Conservation (phyloP, 2,888 invertebrate species). For the Dyspetes luteomarginatus region DNA sequence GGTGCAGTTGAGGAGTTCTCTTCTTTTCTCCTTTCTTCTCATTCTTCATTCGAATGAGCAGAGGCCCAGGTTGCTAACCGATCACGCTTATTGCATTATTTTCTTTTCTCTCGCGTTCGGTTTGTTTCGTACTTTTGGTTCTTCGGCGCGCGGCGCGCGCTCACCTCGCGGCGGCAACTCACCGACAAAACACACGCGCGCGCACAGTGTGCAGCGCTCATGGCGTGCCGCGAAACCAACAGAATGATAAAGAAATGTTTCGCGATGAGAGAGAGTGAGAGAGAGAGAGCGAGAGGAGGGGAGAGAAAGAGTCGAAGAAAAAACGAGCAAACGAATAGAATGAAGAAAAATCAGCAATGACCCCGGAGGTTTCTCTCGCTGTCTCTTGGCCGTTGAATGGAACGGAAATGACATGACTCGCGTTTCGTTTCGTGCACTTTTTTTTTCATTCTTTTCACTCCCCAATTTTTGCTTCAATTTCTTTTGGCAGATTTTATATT, state of each 20-base stretch:
- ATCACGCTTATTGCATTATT: slow-evolving; percentile 1
- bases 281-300: background rate
- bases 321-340: no score
- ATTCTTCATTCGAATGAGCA: slow-evolving; percentile 23
- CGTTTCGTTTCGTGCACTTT: slow-evolving; percentile 1
- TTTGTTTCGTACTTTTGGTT: background rate
- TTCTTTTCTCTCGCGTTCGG: background rate
- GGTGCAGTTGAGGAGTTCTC: slow-evolving; percentile 43
- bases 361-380: slow-evolving; percentile 23
- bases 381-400: slow-evolving; percentile 34
- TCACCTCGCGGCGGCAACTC: background rate
- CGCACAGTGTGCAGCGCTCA: background rate
- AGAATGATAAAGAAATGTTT: slow-evolving; percentile 17
- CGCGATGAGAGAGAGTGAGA: background rate
- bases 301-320: background rate
- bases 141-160: background rate
- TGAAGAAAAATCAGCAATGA: slow-evolving; percentile 13
- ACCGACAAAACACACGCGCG: background rate
- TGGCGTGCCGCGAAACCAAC: background rate
- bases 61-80: slow-evolving; percentile 39
- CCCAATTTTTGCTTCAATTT: no score
- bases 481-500: no score
- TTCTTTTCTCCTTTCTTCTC: slow-evolving; percentile 43
- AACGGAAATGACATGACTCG: slow-evolving; percentile 49
- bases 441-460: background rate